A percentile compares a stretch with the other conserved stretches of the same genome.
Evolutionary conservation across 2,888 invertebrate genomes (phyloP).

Genomic region (Synergus laeviventris): DNA sequence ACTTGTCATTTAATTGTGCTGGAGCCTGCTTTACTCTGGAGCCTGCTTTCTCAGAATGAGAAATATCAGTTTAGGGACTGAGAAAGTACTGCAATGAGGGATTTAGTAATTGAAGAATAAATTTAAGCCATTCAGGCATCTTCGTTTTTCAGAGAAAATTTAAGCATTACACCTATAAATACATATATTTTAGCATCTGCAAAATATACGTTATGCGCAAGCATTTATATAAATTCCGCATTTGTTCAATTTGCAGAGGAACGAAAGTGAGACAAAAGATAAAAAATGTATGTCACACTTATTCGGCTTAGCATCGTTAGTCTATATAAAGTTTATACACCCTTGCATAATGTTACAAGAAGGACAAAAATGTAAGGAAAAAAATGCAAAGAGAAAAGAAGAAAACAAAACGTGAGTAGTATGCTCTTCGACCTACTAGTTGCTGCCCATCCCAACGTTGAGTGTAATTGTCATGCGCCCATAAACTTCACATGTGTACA

Average conservation of each 20-base stretch:
- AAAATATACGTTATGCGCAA: slow-evolving; percentile 22
- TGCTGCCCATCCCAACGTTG: background rate
- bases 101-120: background rate
- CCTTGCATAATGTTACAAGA: too few relatives aligned
- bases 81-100: too few relatives aligned
- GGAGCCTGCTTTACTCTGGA: too few relatives aligned
- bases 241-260: slow-evolving; percentile 26
- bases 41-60: too few relatives aligned
- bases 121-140: too few relatives aligned
- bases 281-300: slow-evolving; percentile 56
- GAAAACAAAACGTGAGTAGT: background rate
- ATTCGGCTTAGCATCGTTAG: slow-evolving; percentile 60
- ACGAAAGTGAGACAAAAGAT: slow-evolving; percentile 42
- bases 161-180: background rate
- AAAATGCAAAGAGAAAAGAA: background rate
- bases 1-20: too few relatives aligned
- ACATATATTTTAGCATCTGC: background rate
- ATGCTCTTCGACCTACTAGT: background rate
- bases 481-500: slow-evolving; percentile 1
- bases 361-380: background rate
- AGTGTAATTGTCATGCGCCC: background rate
- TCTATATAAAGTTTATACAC: slow-evolving; percentile 30
- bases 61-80: too few relatives aligned
- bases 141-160: background rate
- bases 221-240: slow-evolving; percentile 42